These are phyloP conservation scores for Leucophora obtusa DNA, from an alignment of 2,888 invertebrate genomes.

Conservation along the genomic window DNA sequence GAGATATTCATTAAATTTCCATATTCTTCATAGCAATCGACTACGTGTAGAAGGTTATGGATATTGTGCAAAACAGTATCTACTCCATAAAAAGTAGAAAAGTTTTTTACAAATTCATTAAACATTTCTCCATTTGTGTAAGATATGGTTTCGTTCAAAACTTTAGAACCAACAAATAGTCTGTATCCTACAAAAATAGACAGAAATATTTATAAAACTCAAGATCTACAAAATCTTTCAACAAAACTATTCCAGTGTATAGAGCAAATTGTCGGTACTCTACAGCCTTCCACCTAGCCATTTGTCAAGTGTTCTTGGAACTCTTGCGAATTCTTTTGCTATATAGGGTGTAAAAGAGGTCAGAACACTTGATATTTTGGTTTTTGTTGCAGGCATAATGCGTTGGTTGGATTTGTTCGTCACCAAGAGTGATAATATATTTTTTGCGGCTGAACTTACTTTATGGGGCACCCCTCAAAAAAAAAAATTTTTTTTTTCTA, in stretches of 20 bases:
- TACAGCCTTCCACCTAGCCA: not conserved
- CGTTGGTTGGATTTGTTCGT: constrained; percentile 6
- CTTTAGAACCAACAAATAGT: not conserved
- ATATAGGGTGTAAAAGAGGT: not conserved
- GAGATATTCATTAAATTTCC: constrained; percentile 2
- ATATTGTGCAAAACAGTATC: not conserved
- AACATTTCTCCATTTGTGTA: not conserved
- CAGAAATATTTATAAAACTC: constrained; percentile 7
- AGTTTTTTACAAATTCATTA: not conserved
- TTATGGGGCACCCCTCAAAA: too few species aligned
- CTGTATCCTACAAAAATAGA: constrained; percentile 4
- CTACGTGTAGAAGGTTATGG: not conserved
- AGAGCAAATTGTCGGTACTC: constrained; percentile 12
- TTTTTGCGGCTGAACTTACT: not conserved
- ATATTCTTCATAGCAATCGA: not conserved
- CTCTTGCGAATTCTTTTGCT: not conserved
- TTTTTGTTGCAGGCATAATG: not conserved
- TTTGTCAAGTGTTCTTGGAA: constrained; percentile 3
- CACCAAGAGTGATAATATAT: not conserved
- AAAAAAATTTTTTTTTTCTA: too few species aligned
- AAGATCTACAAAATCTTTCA: constrained; percentile 1
- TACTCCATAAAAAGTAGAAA: not conserved
- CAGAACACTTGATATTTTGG: not conserved
- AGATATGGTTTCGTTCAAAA: not conserved
- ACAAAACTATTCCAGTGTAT: not conserved